Base-by-base conservation (phyloP, 2,113 vertebrate genomes). In the Sturnus vulgaris region DNA sequence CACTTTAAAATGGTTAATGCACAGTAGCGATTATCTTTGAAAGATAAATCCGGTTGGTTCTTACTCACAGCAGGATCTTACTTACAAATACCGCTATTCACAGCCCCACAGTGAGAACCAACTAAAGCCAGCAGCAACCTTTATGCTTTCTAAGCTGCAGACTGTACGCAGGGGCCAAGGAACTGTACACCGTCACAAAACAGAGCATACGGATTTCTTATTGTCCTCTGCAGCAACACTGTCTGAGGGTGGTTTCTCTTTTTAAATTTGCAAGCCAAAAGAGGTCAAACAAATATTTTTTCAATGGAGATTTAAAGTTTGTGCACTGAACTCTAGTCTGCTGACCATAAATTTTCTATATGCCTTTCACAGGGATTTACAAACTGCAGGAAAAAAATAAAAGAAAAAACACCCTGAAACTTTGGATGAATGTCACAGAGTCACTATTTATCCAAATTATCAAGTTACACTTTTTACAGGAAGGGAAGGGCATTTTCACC, bases 71-170 rank as follows among this genome's bases (percentile, higher is more conserved):
- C 16, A 49, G 21, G 39, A 39, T 35, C 14, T 55, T 33, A 33
- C 17, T 33, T 47, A 20, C 10, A 71, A 59, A 30, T 18, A 71
- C 11, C 35, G 44, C 10, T 15, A 56, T 9, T 37, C 31, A 11
- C 21, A 79, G 37, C 2, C 5, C 0, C 11, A 5, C 3, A 10
- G 18, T 0, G 1, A 80, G 63, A 68, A 80, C 21, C 33, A 56
- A 12, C 7, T 35, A 35, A 2, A 33, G 28, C 11, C 53, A 75
- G 39, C 22, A 87, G 40, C 47, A 69, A 40, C 14, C 4, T 27
- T 23, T 25, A 39, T 5, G 25, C 12, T 85, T 75, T 50, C 27
- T 63, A 33, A 33, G 10, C 3, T 21, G n/a, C 11, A 22, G 15
- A 30, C 15, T 30, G 30, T 21, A 7, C 16, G 31, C 7, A 12